Percentiles rank a stretch among this genome's conserved stretches.
These are phyloP conservation scores for Rhinogobio ventralis DNA, from an alignment of 2,797 vertebrate species.

Conservation along the genomic window DNA sequence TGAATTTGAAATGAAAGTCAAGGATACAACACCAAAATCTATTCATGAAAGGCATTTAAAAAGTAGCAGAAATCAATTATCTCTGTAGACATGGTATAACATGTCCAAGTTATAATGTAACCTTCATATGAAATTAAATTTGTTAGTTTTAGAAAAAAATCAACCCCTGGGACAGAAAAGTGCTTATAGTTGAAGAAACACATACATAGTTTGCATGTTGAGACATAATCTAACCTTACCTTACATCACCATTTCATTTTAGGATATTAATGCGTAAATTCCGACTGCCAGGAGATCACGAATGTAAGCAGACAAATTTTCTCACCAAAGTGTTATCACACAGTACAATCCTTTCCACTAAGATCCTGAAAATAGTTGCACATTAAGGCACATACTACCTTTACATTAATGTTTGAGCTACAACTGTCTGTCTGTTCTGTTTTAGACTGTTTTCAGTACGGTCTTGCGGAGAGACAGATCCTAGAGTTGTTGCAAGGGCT, in stretches of 20 bases:
- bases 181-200: neutral
- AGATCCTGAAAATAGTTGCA: neutral
- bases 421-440: neutral
- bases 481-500: slow-evolving; percentile 71
- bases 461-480: slow-evolving; percentile 79
- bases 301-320: slow-evolving; percentile 78
- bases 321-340: neutral
- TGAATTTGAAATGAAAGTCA: no score
- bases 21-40: neutral
- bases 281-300: slow-evolving; percentile 78
- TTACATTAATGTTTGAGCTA: neutral
- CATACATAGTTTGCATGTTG: neutral
- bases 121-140: neutral
- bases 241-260: slow-evolving; percentile 31
- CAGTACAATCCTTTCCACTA: neutral
- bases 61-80: neutral
- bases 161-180: neutral
- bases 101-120: neutral
- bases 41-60: neutral
- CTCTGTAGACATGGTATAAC: neutral
- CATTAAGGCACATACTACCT: neutral
- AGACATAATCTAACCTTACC: neutral
- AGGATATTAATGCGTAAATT: slow-evolving; percentile 83
- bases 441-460: slow-evolving; percentile 74
- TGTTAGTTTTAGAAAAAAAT: neutral